These are phyloP conservation scores for Vultur gryphus DNA, from an alignment of 2,797 vertebrate genomes.

Conservation along the genomic window DNA sequence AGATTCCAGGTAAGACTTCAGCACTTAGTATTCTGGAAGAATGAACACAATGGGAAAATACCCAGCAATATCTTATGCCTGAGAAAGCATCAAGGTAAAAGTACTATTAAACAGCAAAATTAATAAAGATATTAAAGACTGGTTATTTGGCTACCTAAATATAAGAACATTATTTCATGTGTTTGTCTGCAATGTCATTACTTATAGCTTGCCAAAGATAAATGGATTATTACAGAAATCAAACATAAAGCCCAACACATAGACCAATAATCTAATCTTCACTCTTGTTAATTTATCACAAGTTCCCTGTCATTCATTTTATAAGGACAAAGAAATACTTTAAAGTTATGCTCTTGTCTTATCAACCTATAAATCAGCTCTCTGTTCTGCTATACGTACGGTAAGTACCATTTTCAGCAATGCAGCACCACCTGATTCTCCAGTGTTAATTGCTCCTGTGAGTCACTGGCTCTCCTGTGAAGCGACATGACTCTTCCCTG, in stretches of 20 bases:
- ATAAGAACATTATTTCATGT: not conserved
- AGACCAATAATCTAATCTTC: not conserved
- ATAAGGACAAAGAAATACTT: not conserved
- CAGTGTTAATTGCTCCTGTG: not conserved
- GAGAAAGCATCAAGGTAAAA: not conserved
- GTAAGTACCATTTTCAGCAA: not conserved
- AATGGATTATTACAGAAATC: not conserved
- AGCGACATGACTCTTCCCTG: not conserved
- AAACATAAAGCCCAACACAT: not conserved
- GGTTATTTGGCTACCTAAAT: not conserved
- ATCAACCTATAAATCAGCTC: not conserved
- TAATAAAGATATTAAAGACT: not conserved
- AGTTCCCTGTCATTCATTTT: not conserved
- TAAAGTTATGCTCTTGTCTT: not conserved
- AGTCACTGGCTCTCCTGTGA: not conserved
- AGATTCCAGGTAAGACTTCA: not conserved
- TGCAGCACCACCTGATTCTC: not conserved
- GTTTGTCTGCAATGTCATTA: not conserved
- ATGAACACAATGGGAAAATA: not conserved
- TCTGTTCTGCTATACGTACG: not conserved
- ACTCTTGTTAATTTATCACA: not conserved
- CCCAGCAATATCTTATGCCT: not conserved
- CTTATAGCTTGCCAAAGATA: not conserved
- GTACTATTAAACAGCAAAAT: not conserved
- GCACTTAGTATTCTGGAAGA: not conserved